These are phyloP conservation scores for Scomberomorus guttatus DNA, from an alignment of 2,797 vertebrate genomes.

Conservation along the genomic window DNA sequence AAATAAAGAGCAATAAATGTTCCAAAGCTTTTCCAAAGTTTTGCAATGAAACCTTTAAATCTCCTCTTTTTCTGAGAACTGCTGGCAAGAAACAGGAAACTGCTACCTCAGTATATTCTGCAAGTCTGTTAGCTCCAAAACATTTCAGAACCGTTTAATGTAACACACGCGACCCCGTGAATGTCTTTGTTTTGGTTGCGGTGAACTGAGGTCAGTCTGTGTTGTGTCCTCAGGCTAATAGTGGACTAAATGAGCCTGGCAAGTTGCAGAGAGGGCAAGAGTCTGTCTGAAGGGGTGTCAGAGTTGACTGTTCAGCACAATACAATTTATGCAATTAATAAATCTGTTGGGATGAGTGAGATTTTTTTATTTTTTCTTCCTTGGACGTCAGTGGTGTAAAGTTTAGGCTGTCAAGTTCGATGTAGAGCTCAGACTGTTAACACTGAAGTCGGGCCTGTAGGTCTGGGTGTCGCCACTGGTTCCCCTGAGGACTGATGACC, in stretches of 20 bases:
- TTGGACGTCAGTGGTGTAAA: slow-evolving; percentile 17
- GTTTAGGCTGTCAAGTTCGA: slow-evolving; percentile 63
- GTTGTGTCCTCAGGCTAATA: slow-evolving; percentile 58
- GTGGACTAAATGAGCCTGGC: slow-evolving; percentile 55
- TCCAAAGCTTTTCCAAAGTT: slow-evolving; percentile 1
- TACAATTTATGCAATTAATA: slow-evolving; percentile 43
- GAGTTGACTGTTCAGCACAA: slow-evolving; percentile 39
- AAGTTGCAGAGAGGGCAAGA: slow-evolving; percentile 40
- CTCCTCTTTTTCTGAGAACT: slow-evolving; percentile 12
- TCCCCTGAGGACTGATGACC: slow-evolving; percentile 64
- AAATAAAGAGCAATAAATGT: neutral
- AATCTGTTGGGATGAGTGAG: slow-evolving; percentile 40
- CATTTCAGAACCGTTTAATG: slow-evolving; percentile 67
- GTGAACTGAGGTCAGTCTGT: slow-evolving; percentile 60
- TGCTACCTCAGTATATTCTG: slow-evolving; percentile 8
- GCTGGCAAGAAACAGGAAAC: slow-evolving; percentile 42
- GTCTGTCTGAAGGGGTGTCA: slow-evolving; percentile 26
- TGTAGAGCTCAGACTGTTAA: slow-evolving; percentile 46
- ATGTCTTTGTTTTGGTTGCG: slow-evolving; percentile 73
- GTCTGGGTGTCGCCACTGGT: slow-evolving; percentile 74
- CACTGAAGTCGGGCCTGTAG: slow-evolving; percentile 57
- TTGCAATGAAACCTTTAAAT: slow-evolving; percentile 17
- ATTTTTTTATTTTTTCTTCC: slow-evolving; percentile 3
- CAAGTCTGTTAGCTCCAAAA: slow-evolving; percentile 38
- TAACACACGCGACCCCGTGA: slow-evolving; percentile 70